Evolutionary conservation across 2,888 invertebrate genomes (phyloP), one percentile per base, ranked within the genome.

Genomic region (Erebia aethiops): DNA sequence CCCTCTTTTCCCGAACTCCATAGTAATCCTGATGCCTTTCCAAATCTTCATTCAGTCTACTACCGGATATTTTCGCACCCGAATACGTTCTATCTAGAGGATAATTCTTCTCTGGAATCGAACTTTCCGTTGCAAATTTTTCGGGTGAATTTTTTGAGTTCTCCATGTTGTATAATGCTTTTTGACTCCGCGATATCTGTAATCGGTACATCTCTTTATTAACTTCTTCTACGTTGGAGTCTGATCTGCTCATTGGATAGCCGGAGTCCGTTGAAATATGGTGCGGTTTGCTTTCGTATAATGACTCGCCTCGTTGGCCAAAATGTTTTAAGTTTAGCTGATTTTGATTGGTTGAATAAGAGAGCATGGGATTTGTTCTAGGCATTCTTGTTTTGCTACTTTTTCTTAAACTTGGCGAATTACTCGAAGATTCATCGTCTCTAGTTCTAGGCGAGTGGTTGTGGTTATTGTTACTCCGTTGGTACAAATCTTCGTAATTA

Each of bases 351-450:
- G 93, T 91, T 10, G 92, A 91, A 80, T 94, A 94, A 72, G 93
- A 94, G 79, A 94, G 91, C 89, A 94, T 89, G 2, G 95, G 95
- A 82, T 95, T 95, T 61, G 94, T 95, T 80, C 94, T 87, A 16
- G 95, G 95, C 89, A 94, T 92, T 78, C 94, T 89, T 65, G 93
- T 91, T 81, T 94, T 89, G 80, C 88, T 93, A 73, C 85, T 94
- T 76, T 95, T 94, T 72, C 94, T 91, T 77, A 92, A 84, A 78
- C 92, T 91, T 11, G 92, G 92, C 73, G 92, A 91, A 79, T 92
- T 92, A 76, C 92, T 92, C 2, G 92, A 91, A 62, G 92, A 91
- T 75, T 92, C 92, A 43, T 93, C 92, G 77, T 92, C 92, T 74
- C 90, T 84, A 75, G 83, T 83, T 74, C 90, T 84, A 26, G 92